Conservation (phyloP, 2,113 vertebrate species). For the Ochotona curzoniae region DNA sequence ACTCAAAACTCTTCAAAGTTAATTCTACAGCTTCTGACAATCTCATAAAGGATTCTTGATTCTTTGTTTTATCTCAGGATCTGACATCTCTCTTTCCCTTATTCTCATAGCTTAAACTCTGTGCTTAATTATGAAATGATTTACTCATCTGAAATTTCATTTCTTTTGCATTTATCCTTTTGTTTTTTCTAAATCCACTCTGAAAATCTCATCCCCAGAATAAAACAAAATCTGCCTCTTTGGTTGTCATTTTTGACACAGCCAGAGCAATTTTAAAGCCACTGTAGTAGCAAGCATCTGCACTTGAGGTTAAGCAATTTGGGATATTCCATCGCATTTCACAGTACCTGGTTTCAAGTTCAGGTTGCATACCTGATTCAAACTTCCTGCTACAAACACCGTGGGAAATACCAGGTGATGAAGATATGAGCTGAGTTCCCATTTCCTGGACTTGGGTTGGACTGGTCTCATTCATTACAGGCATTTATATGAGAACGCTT, state of each 20-base stretch:
- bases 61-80: background rate
- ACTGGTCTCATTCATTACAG: too few species aligned
- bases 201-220: constrained; percentile 17
- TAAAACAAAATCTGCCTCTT: background rate
- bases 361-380: too few species aligned
- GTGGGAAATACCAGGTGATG: too few species aligned
- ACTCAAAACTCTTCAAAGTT: background rate
- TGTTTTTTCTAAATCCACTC: background rate
- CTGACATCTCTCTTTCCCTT: background rate
- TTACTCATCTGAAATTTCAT: background rate
- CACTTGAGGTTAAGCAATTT: too few species aligned
- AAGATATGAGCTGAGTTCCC: too few species aligned
- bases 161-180: background rate
- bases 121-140: background rate
- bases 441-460: too few species aligned
- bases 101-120: background rate
- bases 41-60: background rate
- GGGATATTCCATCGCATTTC: too few species aligned
- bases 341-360: too few species aligned
- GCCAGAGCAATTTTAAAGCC: background rate
- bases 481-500: too few species aligned
- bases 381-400: too few species aligned
- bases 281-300: too few species aligned
- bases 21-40: background rate
- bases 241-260: background rate